Evolutionary conservation across 2,797 vertebrate genomes (phyloP), one percentile per base, ranked within the genome.

Genomic region (Melanotaenia pygmaea): DNA sequence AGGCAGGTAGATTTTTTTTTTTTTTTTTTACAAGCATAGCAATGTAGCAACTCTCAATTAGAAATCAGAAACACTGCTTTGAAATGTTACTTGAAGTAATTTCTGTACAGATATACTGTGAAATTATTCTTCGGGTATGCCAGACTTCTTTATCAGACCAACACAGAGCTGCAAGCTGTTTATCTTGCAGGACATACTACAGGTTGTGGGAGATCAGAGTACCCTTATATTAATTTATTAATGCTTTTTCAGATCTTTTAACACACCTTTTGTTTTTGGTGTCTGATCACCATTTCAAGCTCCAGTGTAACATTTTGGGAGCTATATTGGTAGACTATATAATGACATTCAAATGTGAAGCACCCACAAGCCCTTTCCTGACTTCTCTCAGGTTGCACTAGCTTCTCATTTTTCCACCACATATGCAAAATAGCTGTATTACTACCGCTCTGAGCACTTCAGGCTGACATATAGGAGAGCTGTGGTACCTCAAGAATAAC

Each of bases 401-500:
- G n/a, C 26, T 56, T 56, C 26, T 56, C 6, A 30, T 56, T 7
- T 30, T 14, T 30, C 30, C 12, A 28, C 26, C 26, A 18, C 53
- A 30, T 6, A 18, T 56, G 14, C 50, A 76, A 75, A 69, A 75
- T 34, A 30, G 35, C 38, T 47, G 53, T 47, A 1, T 3, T 38
- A 32, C 3, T 4, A 22, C 40, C 0, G 37, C 60, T 24, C 50
- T 47, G 22, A 72, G 53, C 26, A 22, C 30, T 66, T 65, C 37
- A 51, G 30, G 34, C 10, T 10, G 34, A 50, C 16, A 0, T 20
- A 53, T 45, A 35, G 53, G 47, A 72, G 3, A 40, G 57, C 53
- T 28, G 64, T 3, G 11, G 1, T 93, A 98, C 97, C 97, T 99
- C 98, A 16, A 99, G 94, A 80, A 99, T 95, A 87, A 99, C 97